These are phyloP conservation scores for Erethizon dorsatum DNA, from an alignment of 2,797 vertebrate species.

Conservation along the genomic window DNA sequence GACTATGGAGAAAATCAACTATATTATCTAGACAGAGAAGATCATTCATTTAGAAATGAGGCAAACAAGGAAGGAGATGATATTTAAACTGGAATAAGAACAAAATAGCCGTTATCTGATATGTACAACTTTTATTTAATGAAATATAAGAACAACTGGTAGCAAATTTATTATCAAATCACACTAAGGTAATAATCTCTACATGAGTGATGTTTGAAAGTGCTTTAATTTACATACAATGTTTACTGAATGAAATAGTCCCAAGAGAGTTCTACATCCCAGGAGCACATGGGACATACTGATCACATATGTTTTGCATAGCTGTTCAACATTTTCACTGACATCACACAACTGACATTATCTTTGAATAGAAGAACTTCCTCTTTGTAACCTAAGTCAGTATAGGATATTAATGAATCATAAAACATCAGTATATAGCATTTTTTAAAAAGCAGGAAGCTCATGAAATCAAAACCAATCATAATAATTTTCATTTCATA, in stretches of 20 bases:
- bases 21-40: neutral
- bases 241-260: conserved; percentile 4
- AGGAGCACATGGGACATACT: neutral
- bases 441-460: neutral
- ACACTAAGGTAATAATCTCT: neutral
- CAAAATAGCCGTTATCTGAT: neutral
- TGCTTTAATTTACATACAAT: neutral
- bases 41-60: neutral
- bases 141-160: neutral
- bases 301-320: neutral
- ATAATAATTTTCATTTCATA: neutral
- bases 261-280: neutral
- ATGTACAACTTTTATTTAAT: neutral
- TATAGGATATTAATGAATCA: neutral
- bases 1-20: neutral
- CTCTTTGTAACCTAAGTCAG: neutral
- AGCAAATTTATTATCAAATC: neutral
- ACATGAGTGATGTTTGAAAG: neutral
- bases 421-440: neutral
- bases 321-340: conserved; percentile 43
- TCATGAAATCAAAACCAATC: conserved; percentile 36
- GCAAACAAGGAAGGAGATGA: neutral
- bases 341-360: conserved; percentile 19
- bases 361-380: conserved; percentile 6
- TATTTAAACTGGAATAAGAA: conserved; percentile 15